Percentiles rank a stretch among this genome's conserved stretches.
These are phyloP conservation scores for Volucella zonaria DNA, from an alignment of 2,888 invertebrate species.

Conservation along the genomic window DNA sequence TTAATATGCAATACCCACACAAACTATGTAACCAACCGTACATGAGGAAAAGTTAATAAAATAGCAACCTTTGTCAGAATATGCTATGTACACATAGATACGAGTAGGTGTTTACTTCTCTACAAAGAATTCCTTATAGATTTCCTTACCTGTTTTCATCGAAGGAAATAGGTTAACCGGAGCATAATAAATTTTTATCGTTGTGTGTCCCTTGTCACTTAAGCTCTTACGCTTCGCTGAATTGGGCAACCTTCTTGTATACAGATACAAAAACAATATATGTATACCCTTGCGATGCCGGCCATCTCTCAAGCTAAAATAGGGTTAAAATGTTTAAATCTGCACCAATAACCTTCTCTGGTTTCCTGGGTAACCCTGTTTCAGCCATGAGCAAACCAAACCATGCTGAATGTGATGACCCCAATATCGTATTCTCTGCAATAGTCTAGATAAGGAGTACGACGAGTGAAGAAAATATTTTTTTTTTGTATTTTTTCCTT, in stretches of 20 bases:
- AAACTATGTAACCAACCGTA: constrained; percentile 17
- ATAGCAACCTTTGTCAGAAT: constrained; percentile 55
- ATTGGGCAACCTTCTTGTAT: constrained; percentile 61
- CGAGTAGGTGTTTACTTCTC: too few relatives aligned
- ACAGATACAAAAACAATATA: neutral
- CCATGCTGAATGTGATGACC: constrained; percentile 58
- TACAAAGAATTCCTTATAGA: constrained; percentile 39
- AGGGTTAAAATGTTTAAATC: constrained; percentile 64
- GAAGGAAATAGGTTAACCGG: constrained; percentile 69
- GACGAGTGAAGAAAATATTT: constrained; percentile 16
- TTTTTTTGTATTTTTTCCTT: constrained; percentile 1
- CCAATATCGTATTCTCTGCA: constrained; percentile 55
- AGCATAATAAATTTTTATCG: constrained; percentile 69
- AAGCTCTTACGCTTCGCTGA: constrained; percentile 62
- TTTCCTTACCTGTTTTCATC: constrained; percentile 48
- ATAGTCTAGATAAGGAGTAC: constrained; percentile 38
- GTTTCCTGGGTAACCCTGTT: constrained; percentile 41
- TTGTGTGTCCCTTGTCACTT: constrained; percentile 70
- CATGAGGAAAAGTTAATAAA: constrained; percentile 65
- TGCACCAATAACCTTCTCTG: constrained; percentile 43
- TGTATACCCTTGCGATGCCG: neutral
- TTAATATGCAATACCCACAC: constrained; percentile 36
- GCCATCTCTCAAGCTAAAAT: constrained; percentile 22
- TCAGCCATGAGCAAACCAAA: constrained; percentile 59
- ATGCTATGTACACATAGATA: neutral